These are phyloP conservation scores for Troglohyphantes excavatus DNA, from an alignment of 2,888 invertebrate genomes.

Conservation along the genomic window DNA sequence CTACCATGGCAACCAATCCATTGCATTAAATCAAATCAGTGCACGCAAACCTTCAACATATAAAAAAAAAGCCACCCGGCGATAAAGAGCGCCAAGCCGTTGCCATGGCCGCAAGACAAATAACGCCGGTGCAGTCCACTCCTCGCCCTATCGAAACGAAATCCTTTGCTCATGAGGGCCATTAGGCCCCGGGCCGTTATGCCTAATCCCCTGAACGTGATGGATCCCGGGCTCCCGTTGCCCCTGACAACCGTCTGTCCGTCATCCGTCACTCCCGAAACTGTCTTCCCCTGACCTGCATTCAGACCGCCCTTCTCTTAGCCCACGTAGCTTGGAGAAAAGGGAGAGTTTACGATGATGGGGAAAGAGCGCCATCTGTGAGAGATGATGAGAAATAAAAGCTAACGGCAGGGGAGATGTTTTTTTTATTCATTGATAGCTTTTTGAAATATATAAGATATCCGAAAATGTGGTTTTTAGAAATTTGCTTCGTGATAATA, in stretches of 20 bases:
- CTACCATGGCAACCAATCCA: not conserved
- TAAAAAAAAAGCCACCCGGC: constrained; percentile 12
- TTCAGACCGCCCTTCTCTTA: constrained; percentile 29
- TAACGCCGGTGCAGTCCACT: constrained; percentile 71
- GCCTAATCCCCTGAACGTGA: constrained; percentile 78
- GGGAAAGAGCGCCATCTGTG: constrained; percentile 54
- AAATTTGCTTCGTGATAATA: no score
- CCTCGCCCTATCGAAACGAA: constrained; percentile 78
- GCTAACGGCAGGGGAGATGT: constrained; percentile 18
- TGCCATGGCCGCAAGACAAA: constrained; percentile 64
- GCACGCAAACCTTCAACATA: not conserved
- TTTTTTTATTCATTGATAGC: no score
- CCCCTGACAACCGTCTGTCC: constrained; percentile 78
- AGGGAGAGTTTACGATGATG: not conserved
- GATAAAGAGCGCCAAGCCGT: constrained; percentile 63
- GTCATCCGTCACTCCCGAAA: constrained; percentile 77
- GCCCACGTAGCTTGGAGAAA: constrained; percentile 59
- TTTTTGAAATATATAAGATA: no score
- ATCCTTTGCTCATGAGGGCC: constrained; percentile 78
- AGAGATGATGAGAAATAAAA: not conserved
- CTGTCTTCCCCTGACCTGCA: constrained; percentile 77
- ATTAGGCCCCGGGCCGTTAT: constrained; percentile 77
- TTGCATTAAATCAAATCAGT: not conserved
- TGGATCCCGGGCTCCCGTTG: constrained; percentile 74
- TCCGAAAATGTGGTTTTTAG: no score